Evolutionary conservation across 2,888 invertebrate genomes (phyloP).

Genomic region (Oligia latruncula): DNA sequence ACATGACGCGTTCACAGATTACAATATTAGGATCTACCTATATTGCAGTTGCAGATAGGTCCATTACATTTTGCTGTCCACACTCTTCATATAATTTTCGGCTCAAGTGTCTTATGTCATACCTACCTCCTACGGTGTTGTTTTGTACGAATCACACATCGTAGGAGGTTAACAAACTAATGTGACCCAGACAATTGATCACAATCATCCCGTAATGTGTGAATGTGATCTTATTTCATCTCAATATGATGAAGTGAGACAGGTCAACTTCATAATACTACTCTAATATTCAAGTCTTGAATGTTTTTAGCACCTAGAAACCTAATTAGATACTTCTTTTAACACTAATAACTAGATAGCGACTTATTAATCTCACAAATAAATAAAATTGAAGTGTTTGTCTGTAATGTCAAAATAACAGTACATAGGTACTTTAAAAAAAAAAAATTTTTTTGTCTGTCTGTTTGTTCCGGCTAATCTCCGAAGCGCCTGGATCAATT

Average conservation of each 20-base stretch:
- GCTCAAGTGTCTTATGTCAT: conserved; percentile 42
- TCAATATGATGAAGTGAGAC: conserved; percentile 6
- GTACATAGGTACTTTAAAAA: too few relatives aligned
- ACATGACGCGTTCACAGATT: not conserved
- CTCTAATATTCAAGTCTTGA: not conserved
- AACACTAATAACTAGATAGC: too few relatives aligned
- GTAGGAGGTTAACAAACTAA: conserved; percentile 64
- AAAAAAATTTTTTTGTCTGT: too few relatives aligned
- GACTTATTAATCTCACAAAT: too few relatives aligned
- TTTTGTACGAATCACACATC: conserved; percentile 27
- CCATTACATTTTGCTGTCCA: not conserved
- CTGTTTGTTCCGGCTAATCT: too few relatives aligned
- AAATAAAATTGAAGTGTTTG: too few relatives aligned
- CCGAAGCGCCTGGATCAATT: too few relatives aligned
- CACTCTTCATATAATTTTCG: not conserved
- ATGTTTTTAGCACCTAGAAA: not conserved
- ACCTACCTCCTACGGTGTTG: conserved; percentile 32
- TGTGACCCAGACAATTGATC: conserved; percentile 62
- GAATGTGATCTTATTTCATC: conserved; percentile 48
- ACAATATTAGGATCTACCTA: not conserved
- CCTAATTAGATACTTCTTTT: not conserved
- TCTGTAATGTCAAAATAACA: too few relatives aligned
- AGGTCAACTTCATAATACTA: conserved; percentile 6
- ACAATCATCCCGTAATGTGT: conserved; percentile 46
- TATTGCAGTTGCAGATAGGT: not conserved